Evolutionary conservation across 64 coral and sea anemone species (phyloP), one percentile per base, ranked within the genome.

Genomic region (Stylophora pistillata): DNA sequence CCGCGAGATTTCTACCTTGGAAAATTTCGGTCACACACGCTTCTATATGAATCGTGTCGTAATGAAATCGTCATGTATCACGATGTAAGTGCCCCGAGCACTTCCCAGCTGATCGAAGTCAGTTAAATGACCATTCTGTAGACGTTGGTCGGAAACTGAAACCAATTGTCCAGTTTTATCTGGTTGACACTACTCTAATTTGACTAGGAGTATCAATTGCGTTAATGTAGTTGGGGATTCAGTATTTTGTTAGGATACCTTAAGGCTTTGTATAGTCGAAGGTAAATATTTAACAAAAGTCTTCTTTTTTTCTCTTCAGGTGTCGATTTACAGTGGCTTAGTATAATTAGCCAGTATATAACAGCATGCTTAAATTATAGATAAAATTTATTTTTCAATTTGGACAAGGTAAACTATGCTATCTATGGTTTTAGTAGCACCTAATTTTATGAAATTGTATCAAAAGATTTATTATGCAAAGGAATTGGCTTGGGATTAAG

Each of bases 341-440:
- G 73, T 72, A 20, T 15, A 47, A n/a, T 81, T 81, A 63, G n/a
- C 14, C 30, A n/a, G 9, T 74, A 66, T 53, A 84, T 58, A 64
- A 73, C 37, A 81, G 65, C 82, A 88, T 59, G 65, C 57, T 56
- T 82, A 81, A 79, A 93, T 93, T 93, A 88, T 82, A 74, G 75
- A 93, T 88, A 88, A 77, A 93, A 79, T 87, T 87, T 87, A 92
- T 93, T 93, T 93, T 91, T 88, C 88, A 85, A 93, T 88, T 88
- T 87, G 88, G 66, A 88, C 85, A 31, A 60, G 86, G 55, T 63
- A 13, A 64, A 53, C 34, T 84, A 84, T 53, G 30, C 80, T 84
- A 65, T 47, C 37, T 47, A 47, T 47, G 37, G 60, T 65, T 62
- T 12, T n/a, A 69, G 23, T 84, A 84, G 31, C 69, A 30, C 32